Base-by-base conservation (phyloP, 1,140 invertebrate species). In the Helicoverpa zea region DNA sequence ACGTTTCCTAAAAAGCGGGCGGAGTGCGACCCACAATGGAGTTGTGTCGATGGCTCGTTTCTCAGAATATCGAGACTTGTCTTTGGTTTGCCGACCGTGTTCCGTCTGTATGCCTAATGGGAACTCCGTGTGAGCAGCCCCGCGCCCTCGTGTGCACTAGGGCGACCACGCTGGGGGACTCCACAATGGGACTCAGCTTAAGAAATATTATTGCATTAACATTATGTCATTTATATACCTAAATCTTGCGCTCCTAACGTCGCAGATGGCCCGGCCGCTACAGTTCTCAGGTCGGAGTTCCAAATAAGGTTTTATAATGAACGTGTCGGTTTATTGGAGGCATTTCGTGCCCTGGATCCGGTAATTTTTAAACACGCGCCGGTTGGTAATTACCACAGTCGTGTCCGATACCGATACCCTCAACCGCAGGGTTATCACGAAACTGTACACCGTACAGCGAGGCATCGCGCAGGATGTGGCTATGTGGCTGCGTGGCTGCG, bases 371-470 rank as follows among this genome's bases (percentile, higher is more conserved):
- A 68, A 68, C 58, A 68, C 49, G 43, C 43, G 43, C 43, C 16
- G n/a, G n/a, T 23, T 43, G 64, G 64, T 68, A 49, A 68, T 49
- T 68, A 49, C 43, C 43, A 3, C 63, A 68, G 64, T 23, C 43
- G 64, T 23, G 64, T 66, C 64, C 43, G 64, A 68, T 68, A 68
- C 64, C 43, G 64, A 68, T 68, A 68, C 64, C 64, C 64, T 68
- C 12, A 16, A 68, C 64, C 64, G 64, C 64, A 68, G 64, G 61
- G 64, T 49, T 68, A 68, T 68, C 64, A 49, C 35, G 63, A 66
- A 16, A 47, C 35, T 16, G 63, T n/a, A 47, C n/a, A 47, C 43
- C 30, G 29, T 14, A n/a, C 5, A 64, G 61, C 29, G 1, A 35
- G 29, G 61, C 61, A n/a, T 43, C 12, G 59, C 29, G 29, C 29